Percentiles rank a stretch among this genome's conserved stretches.
phyloP scores from a whole-genome alignment of 2,888 invertebrate species.

The Eupithecia subumbrata region DNA sequence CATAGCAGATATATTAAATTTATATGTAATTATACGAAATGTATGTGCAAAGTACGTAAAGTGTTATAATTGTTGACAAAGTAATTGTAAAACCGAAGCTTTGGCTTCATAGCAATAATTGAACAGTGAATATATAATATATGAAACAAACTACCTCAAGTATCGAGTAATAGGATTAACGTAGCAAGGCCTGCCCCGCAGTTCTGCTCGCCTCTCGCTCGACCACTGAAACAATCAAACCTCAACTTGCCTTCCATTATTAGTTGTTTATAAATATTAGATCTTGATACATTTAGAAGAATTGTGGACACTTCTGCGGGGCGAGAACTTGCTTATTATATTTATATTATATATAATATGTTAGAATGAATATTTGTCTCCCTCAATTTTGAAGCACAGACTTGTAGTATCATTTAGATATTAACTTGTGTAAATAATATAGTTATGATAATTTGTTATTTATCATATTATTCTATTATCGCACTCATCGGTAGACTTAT shows the following conservation, averaged over 20 bases:
- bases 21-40: constrained; percentile 44
- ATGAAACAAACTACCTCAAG: constrained; percentile 81
- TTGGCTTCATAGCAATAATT: constrained; percentile 75
- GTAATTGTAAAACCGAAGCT: constrained; percentile 69
- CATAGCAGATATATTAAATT: constrained; percentile 36
- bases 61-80: constrained; percentile 72
- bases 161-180: constrained; percentile 73
- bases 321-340: constrained; percentile 43
- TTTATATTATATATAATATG: constrained; percentile 57
- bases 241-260: constrained; percentile 69
- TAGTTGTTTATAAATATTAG: constrained; percentile 54
- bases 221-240: constrained; percentile 49
- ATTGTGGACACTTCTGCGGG: constrained; percentile 36
- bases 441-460: constrained; percentile 79
- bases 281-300: constrained; percentile 37
- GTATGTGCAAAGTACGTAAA: constrained; percentile 58
- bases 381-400: constrained; percentile 73
- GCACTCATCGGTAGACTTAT: constrained; percentile 78
- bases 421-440: constrained; percentile 77
- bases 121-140: constrained; percentile 65
- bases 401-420: constrained; percentile 73
- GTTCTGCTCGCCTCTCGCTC: constrained; percentile 41
- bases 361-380: constrained; percentile 70
- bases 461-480: constrained; percentile 76
- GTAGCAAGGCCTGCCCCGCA: constrained; percentile 58